Base-by-base conservation (phyloP, 2,797 vertebrate species). In the Ptychadena robeensis region DNA sequence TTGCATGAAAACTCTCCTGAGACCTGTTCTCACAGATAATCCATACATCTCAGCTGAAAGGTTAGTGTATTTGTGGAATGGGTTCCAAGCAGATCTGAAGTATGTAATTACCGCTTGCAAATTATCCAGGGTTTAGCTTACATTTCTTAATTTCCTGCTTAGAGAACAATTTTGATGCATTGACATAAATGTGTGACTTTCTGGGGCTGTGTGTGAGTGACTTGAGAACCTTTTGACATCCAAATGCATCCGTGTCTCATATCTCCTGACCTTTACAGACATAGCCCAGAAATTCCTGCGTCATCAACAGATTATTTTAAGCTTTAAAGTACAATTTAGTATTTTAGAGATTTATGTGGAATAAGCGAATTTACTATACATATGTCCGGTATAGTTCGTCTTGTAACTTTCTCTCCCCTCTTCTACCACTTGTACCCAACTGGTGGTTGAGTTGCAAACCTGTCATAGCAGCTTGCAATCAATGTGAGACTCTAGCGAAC, bases 81-180 rank as follows among this genome's bases (percentile, higher is more conserved):
- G 65, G 63, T 37, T 66, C 64, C 57, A 63, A 57, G 44, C 44
- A 66, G 72, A 80, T 70, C 66, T 71, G 57, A 71, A 79, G 80
- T 59, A 68, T 66, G 80, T 82, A 82, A 82, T 74, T 82, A 82
- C 70, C 22, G 34, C 80, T 73, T 66, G 70, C 61, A 82, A 82
- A 82, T 82, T 59, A 75, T 75, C 30, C 71, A n/a, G 72, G 64
- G 68, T 82, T 74, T 82, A 82, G 69, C 38, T 82, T 82, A 57
- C 80, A 67, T 74, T 67, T 73, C 44, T 40, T 75, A 67, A 67
- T 73, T 74, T 73, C 57, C 61, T 74, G 32, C 64, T 75, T 75
- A 57, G 25, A 82, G 72, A 31, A 81, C 63, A 82, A 27, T 68
- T 31, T 68, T 74, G 40, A 44, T 40, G 30, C 65, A 79, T 69